Evolutionary conservation across 2,797 vertebrate genomes (phyloP).

Genomic region (Danio tinwini): DNA sequence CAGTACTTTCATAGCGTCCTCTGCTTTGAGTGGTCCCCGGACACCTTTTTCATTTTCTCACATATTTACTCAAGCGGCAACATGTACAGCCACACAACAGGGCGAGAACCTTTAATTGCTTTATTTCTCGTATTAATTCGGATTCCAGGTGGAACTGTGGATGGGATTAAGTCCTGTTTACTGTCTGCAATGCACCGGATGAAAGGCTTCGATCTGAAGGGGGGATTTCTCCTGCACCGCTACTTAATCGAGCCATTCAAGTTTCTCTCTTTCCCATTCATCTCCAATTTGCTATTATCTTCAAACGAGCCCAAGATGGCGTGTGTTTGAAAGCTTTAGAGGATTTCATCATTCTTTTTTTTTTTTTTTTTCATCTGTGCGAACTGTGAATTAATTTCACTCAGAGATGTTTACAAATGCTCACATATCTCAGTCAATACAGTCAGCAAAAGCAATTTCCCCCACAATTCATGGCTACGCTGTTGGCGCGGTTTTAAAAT

Average conservation of each 20-base stretch:
- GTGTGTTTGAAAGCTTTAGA: slow-evolving; percentile 68
- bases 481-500: slow-evolving; percentile 51
- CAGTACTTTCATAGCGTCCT: neutral
- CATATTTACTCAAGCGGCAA: slow-evolving; percentile 7
- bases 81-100: neutral
- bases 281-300: slow-evolving; percentile 68
- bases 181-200: slow-evolving; percentile 59
- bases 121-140: slow-evolving; percentile 62
- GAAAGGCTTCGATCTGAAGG: slow-evolving; percentile 62
- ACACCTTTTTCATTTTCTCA: neutral
- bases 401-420: slow-evolving; percentile 60
- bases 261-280: slow-evolving; percentile 55
- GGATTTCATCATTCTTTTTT: slow-evolving; percentile 59
- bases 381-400: slow-evolving; percentile 64
- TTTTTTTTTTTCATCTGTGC: slow-evolving; percentile 46
- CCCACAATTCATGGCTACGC: slow-evolving; percentile 38
- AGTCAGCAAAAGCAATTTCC: slow-evolving; percentile 59
- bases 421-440: slow-evolving; percentile 61
- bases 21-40: neutral
- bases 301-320: slow-evolving; percentile 70
- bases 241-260: slow-evolving; percentile 67
- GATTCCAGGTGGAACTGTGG: slow-evolving; percentile 58
- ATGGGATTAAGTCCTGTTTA: slow-evolving; percentile 64
- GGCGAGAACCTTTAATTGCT: slow-evolving; percentile 54
- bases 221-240: slow-evolving; percentile 66